These are phyloP conservation scores for western clawed frog (Xenopus tropicalis) DNA, from an alignment of 2,113 vertebrate species.

Conservation along the genomic window DNA sequence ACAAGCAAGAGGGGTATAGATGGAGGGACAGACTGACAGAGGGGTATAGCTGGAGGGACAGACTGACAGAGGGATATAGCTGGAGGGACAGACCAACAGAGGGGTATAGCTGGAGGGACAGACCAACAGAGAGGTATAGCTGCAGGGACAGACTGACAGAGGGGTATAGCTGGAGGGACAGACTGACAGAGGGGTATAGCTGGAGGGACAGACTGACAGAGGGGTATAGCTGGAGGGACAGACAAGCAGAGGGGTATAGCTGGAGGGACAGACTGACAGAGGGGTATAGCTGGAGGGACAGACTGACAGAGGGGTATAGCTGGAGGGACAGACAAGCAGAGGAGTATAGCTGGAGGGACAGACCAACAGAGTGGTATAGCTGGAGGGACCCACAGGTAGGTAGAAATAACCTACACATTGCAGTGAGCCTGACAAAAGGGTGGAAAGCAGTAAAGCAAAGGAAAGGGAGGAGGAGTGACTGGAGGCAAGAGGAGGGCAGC, in stretches of 20 bases:
- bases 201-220: too few relatives aligned
- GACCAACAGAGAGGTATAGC: too few relatives aligned
- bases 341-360: not conserved
- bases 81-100: too few relatives aligned
- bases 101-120: too few relatives aligned
- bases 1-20: too few relatives aligned
- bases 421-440: not conserved
- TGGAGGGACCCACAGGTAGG: too few relatives aligned
- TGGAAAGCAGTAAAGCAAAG: conserved; percentile 8
- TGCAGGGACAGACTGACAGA: not conserved
- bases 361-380: not conserved
- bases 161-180: not conserved
- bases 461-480: too few relatives aligned
- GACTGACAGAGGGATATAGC: too few relatives aligned
- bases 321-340: not conserved
- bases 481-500: not conserved
- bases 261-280: not conserved
- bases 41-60: too few relatives aligned
- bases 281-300: not conserved
- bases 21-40: not conserved
- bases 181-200: not conserved
- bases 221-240: not conserved
- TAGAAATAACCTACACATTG: not conserved
- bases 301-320: not conserved
- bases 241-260: not conserved